These are phyloP conservation scores for Schizaphis graminum DNA, from an alignment of 2,888 invertebrate genomes.

Conservation along the genomic window DNA sequence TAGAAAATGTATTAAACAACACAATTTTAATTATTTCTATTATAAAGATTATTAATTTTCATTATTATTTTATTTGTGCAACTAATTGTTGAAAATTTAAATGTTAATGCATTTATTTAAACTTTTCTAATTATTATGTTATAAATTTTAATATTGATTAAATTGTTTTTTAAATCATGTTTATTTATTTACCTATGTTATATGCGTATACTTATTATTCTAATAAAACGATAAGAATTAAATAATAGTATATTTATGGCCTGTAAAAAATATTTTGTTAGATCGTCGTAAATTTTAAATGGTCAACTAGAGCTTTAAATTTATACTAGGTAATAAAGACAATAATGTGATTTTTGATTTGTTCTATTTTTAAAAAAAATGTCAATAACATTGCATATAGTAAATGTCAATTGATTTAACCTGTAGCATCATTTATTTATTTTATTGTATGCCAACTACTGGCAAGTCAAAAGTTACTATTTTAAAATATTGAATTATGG, in stretches of 20 bases:
- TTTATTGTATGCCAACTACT: background rate
- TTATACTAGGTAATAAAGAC: no score
- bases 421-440: background rate
- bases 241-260: no score
- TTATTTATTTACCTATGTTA: background rate
- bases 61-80: background rate
- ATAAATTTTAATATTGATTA: background rate
- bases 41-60: background rate
- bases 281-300: no score
- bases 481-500: background rate
- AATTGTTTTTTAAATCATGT: background rate
- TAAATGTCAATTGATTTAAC: background rate
- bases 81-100: background rate
- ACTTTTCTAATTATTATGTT: background rate
- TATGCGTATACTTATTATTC: background rate
- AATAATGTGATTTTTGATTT: no score
- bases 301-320: no score
- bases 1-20: background rate
- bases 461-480: background rate
- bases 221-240: background rate
- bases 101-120: background rate
- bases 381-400: background rate
- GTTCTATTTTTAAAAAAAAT: no score
- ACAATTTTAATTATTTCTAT: background rate
- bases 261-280: no score